These are phyloP conservation scores for Stegastes partitus DNA, from an alignment of 2,113 vertebrate genomes.

Conservation along the genomic window DNA sequence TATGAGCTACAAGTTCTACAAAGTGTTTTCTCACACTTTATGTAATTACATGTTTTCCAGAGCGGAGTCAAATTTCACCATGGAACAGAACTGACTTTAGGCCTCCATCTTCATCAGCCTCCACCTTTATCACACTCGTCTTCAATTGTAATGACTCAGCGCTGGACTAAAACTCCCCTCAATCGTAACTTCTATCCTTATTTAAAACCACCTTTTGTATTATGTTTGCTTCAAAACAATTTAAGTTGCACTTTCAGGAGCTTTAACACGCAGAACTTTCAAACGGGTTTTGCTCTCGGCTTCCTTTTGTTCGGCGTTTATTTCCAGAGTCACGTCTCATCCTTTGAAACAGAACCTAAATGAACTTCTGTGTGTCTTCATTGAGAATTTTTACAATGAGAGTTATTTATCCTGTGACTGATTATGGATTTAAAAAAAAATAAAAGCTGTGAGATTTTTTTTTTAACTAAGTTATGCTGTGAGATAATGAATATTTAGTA, in stretches of 20 bases:
- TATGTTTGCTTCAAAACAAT: background rate
- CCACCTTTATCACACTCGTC: background rate
- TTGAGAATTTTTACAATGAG: constrained; percentile 12
- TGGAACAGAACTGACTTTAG: constrained; percentile 75
- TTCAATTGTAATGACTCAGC: no score
- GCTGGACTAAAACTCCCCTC: no score
- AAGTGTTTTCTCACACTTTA: background rate
- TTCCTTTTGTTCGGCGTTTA: background rate
- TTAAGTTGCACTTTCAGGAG: constrained; percentile 24
- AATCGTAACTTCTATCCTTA: background rate
- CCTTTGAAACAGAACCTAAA: no score
- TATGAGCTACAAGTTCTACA: background rate
- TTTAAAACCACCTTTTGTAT: background rate
- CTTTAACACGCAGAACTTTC: background rate
- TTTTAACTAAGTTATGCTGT: background rate
- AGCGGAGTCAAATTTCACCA: constrained; percentile 76
- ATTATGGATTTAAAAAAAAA: constrained; percentile 26
- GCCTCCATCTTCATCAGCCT: background rate
- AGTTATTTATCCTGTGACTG: background rate
- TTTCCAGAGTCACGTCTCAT: background rate
- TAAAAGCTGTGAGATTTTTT: constrained; percentile 3
- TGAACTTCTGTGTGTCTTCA: constrained; percentile 12
- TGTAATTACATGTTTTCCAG: constrained; percentile 67
- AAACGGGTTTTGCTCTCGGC: background rate
- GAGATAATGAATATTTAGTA: background rate